Base-by-base conservation (phyloP, 2,888 invertebrate species). In the Orchesellides sinensis region DNA sequence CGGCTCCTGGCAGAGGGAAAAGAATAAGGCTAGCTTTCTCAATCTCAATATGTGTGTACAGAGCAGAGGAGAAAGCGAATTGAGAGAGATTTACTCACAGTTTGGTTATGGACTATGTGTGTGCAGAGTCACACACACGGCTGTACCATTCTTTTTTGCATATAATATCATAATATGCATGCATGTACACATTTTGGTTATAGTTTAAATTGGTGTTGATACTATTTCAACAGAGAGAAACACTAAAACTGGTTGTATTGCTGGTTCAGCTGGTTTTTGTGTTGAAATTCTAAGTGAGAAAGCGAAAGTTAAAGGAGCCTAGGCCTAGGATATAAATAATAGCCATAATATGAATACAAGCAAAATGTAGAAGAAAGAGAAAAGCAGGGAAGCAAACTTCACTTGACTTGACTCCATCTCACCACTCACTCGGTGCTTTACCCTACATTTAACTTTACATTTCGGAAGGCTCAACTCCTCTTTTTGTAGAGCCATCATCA, bases 401-500 rank as follows among this genome's bases (percentile, higher is more conserved):
- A 65, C 70, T 79, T 78, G 77, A 78, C 61, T 78, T 70, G 69
- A 70, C 63, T 79, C 70, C 79, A 63, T 65, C 82, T 80, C 84
- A 87, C 77, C 84, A 83, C 75, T 61, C 86, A 77, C 74, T 82
- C 45, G 66, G 81, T 72, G 78, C 83, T 84, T 85, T 81, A 85
- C 85, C 84, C 85, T 81, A 85, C 82, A 82, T 81, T 81, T 68
- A 83, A 86, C 88, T 88, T 88, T 80, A 88, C 87, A 85, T 86
- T 85, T 88, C 27, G 86, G 80, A n/a, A n/a, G n/a, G n/a, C n/a
- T 6, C 32, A 80, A 85, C 78, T 85, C 86, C 87, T 89, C 89
- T 88, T 89, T 89, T 89, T 85, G 65, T 32, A 73, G 35, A 65
- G 45, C 56, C 75, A 56, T 75, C 73, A 73, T 25, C 45, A 45